Base-by-base conservation (phyloP, 1,140 invertebrate species). In the Drosophila ambigua region DNA sequence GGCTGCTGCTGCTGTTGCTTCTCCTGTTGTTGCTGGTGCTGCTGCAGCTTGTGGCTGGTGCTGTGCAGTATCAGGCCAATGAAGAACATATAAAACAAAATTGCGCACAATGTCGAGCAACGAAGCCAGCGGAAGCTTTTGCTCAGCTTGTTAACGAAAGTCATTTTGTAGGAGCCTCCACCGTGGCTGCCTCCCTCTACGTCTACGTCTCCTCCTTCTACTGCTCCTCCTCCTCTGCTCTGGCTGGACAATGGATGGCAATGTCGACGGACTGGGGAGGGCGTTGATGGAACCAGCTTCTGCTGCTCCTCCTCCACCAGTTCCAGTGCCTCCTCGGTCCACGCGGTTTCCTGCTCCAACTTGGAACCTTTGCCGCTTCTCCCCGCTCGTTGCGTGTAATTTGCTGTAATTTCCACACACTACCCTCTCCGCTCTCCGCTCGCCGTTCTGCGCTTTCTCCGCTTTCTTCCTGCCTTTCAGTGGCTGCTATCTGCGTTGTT, bases 71-170 rank as follows among this genome's bases (percentile, higher is more conserved):
- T 91, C 75, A 91, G 71, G 49, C 90, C 90, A 80, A 91, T 91
- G 85, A 91, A 91, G 73, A 91, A 91, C 87, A 91, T 90, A 85
- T 91, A 91, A 90, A 91, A 91, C 73, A 91, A 81, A 85, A 91
- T 91, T 77, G 90, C 90, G 71, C 80, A 90, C 76, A 91, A 74
- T 75, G 90, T 91, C 48, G 90, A 91, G 90, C 90, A 91, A 52
- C 87, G 90, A 46, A 91, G 64, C 90, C 90, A 91, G 54, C 90
- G 90, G 71, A 91, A 90, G 76, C 88, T 91, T 81, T 91, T 91
- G 79, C 82, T 90, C 79, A 91, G 80, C 83, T 91, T 91, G 79
- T 91, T 91, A 83, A 91, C 80, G 75, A 89, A 89, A 84, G 84
- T 89, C 84, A 88, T 89, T 88, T 90, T 87, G 77, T 74, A 64